Evolutionary conservation across 2,888 invertebrate genomes (phyloP).

Genomic region (Synergus itoensis): DNA sequence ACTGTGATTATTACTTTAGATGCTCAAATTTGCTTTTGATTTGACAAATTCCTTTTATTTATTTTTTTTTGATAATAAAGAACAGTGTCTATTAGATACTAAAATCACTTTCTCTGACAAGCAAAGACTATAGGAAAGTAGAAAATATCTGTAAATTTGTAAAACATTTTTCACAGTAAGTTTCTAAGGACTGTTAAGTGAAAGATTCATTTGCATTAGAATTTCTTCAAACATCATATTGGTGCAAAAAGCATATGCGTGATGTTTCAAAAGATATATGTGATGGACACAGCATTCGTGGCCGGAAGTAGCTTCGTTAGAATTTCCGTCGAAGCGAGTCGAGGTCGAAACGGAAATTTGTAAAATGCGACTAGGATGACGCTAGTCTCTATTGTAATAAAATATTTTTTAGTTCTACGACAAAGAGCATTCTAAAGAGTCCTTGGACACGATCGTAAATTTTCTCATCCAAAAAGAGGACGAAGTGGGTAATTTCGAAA

Average conservation of each 20-base stretch:
- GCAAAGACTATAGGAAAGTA: not conserved
- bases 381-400: slow-evolving; percentile 37
- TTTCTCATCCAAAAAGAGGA: slow-evolving; percentile 15
- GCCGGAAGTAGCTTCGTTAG: slow-evolving; percentile 40
- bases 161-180: not conserved
- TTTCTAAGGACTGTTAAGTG: not conserved
- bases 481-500: slow-evolving; percentile 12
- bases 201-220: not conserved
- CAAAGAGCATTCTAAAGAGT: slow-evolving; percentile 38
- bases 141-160: slow-evolving; percentile 7
- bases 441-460: slow-evolving; percentile 40
- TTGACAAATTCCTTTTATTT: too few species aligned
- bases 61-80: not conserved
- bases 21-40: too few species aligned
- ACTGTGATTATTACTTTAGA: too few species aligned
- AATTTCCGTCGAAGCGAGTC: slow-evolving; percentile 42
- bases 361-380: slow-evolving; percentile 36
- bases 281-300: slow-evolving; percentile 27
- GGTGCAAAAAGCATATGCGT: not conserved
- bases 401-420: slow-evolving; percentile 41
- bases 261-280: slow-evolving; percentile 12
- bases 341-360: slow-evolving; percentile 42
- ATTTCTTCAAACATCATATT: slow-evolving; percentile 2
- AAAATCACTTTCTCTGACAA: not conserved
- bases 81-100: not conserved